Evolutionary conservation across 92 coral and sea anemone species (phyloP).

Genomic region (Ricordea florida): DNA sequence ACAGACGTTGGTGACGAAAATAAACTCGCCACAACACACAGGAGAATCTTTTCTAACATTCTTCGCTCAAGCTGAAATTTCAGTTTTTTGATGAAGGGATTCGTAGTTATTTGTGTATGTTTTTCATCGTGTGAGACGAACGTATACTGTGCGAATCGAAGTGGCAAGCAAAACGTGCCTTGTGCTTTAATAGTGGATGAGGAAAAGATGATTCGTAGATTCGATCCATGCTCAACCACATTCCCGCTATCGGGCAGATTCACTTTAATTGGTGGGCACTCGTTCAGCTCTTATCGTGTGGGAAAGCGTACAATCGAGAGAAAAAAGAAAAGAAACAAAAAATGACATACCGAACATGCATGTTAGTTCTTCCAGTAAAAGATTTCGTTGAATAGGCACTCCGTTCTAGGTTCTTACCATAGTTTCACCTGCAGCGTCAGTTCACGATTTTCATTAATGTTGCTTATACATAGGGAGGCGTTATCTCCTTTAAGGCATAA

Average conservation of each 20-base stretch:
- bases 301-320: not conserved
- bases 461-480: not conserved
- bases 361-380: too few relatives aligned
- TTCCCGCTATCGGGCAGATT: not conserved
- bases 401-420: too few relatives aligned
- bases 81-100: too few relatives aligned
- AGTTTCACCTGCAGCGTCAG: not conserved
- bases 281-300: conserved; percentile 8
- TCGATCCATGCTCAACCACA: conserved; percentile 9
- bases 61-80: not conserved
- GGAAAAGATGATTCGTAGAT: conserved; percentile 19
- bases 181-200: conserved; percentile 16
- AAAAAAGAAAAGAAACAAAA: not conserved
- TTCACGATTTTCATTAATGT: not conserved
- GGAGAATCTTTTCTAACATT: not conserved
- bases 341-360: too few relatives aligned
- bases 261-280: not conserved
- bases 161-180: conserved; percentile 9
- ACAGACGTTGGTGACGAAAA: not conserved
- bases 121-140: too few relatives aligned
- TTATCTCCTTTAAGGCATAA: not conserved
- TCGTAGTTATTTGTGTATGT: too few relatives aligned
- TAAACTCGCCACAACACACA: not conserved
- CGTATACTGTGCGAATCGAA: too few relatives aligned
- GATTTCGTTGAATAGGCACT: too few relatives aligned